Conservation (phyloP, 2,113 vertebrate species). For the Thunnus maccoyii region DNA sequence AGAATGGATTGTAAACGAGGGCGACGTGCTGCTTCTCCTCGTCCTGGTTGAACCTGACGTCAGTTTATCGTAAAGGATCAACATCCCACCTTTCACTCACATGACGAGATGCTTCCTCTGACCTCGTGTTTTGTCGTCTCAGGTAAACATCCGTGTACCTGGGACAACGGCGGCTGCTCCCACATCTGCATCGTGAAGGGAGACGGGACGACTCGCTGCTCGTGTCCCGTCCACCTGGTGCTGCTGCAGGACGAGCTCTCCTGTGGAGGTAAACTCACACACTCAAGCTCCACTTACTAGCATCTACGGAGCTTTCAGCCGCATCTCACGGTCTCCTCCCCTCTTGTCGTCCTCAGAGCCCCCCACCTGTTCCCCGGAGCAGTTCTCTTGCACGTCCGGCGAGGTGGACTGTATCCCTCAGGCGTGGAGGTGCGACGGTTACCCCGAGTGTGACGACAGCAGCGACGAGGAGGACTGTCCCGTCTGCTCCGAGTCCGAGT, state of each 20-base stretch:
- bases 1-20: too few species aligned
- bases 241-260: slow-evolving; percentile 95
- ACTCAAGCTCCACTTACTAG: too few species aligned
- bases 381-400: slow-evolving; percentile 95
- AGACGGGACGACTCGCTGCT: slow-evolving; percentile 95
- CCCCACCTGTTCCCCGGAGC: slow-evolving; percentile 96
- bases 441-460: slow-evolving; percentile 93
- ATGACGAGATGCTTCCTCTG: too few species aligned
- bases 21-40: too few species aligned
- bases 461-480: slow-evolving; percentile 97
- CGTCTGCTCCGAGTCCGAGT: slow-evolving; percentile 91
- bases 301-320: neutral
- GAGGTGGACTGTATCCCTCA: slow-evolving; percentile 98
- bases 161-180: slow-evolving; percentile 96
- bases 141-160: slow-evolving; percentile 96
- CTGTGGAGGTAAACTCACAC: slow-evolving; percentile 89
- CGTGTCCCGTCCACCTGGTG: slow-evolving; percentile 95
- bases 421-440: slow-evolving; percentile 96
- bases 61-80: too few species aligned
- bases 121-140: neutral
- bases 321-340: neutral
- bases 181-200: slow-evolving; percentile 98
- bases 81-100: too few species aligned
- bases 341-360: slow-evolving; percentile 86
- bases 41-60: too few species aligned